A percentile compares a stretch with the other conserved stretches of the same genome.
These are phyloP conservation scores for Laticauda colubrina DNA, from an alignment of 2,113 vertebrate genomes.

Conservation along the genomic window DNA sequence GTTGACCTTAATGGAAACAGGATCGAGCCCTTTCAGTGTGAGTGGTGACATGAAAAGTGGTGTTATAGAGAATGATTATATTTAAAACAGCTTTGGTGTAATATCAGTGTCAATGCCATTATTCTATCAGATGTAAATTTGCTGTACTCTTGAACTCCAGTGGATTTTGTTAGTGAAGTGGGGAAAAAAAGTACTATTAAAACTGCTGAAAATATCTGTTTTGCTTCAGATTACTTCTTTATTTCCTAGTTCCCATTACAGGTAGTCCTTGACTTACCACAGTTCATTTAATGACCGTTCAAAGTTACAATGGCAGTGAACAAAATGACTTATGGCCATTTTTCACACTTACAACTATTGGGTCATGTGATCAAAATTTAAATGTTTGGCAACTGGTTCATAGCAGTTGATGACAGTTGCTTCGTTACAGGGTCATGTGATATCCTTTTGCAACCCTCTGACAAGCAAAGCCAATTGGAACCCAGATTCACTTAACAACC, in stretches of 20 bases:
- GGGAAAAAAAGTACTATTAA: conserved; percentile 74
- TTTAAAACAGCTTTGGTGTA: conserved; percentile 75
- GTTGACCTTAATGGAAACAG: conserved; percentile 47
- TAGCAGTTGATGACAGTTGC: background rate
- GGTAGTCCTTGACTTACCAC: background rate
- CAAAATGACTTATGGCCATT: background rate
- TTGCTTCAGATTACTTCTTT: conserved; percentile 70
- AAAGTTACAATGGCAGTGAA: background rate
- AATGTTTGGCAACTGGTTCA: background rate
- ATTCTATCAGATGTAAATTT: conserved; percentile 74
- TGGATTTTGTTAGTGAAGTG: conserved; percentile 74
- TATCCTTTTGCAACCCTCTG: background rate
- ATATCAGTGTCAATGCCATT: conserved; percentile 73
- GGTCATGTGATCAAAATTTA: background rate
- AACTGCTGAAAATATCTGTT: conserved; percentile 71
- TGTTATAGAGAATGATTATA: conserved; percentile 69
- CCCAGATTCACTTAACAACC: background rate
- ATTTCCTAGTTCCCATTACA: conserved; percentile 60
- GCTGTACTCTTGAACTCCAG: conserved; percentile 72
- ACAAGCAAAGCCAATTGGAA: background rate
- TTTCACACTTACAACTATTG: background rate
- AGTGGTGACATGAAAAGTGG: conserved; percentile 65
- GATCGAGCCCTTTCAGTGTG: conserved; percentile 60
- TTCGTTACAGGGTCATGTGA: background rate
- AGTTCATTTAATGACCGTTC: background rate